Evolutionary conservation across 2,113 vertebrate genomes (phyloP), one percentile per base, ranked within the genome.

Genomic region (Nothoprocta pentlandii): DNA sequence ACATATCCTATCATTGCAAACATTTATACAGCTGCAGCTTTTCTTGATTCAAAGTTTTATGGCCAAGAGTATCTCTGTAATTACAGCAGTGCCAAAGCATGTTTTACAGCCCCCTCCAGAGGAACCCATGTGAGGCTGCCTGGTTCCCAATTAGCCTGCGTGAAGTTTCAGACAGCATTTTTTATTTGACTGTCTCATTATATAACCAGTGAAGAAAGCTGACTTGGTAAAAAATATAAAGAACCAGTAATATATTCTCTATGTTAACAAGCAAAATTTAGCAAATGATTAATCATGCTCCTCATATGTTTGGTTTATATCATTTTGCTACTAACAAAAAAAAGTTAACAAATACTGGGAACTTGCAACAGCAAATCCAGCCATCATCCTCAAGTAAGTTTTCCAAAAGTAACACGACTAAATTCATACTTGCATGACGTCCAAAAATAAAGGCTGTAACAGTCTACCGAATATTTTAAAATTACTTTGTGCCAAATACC

Each of bases 31-130:
- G 34, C 13, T 53, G 32, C n/a, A 71, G 16, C 80, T 85, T 90
- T 42, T 39, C 49, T 80, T 28, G 9, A 83, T 39, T 53, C 77
- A 69, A 66, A 85, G 80, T 25, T 34, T 41, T 28, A 20, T 5
- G 42, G 49, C 26, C 71, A 89, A 90, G 34, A 1, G 3, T 25
- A 61, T 14, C 44, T 54, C 64, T 73, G 12, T 13, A 28, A n/a
- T 39, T 21, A 51, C 0, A 16, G 32, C 16, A 85, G 54, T 83
- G n/a, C 47, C 2, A 6, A 73, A 80, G 66, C 36, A 80, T 76
- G 51, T 75, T 56, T 91, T 73, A 73, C 51, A 90, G 6, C 21
- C 46, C 25, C 71, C 75, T 79, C 36, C 51, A 86, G 32, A 90
- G 26, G 28, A 90, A 64, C 69, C 44, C 25, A 2, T 32, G 76